Evolutionary conservation across 2,888 invertebrate species (phyloP), one percentile per base, ranked within the genome.

Genomic region (Saturnia pavonia): DNA sequence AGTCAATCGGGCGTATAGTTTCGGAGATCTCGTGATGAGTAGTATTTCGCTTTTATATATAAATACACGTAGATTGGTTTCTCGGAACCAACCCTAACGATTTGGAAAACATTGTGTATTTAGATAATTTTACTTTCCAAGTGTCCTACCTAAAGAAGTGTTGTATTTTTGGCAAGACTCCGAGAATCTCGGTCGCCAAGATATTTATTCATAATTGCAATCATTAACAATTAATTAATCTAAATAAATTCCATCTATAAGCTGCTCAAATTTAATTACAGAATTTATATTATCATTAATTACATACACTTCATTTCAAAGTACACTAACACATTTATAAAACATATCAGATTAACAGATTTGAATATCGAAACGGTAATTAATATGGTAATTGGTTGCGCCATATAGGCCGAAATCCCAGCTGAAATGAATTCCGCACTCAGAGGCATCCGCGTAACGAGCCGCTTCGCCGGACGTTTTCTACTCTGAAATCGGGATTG

Each of bases 361-460:
- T 25, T n/a, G 34, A 43, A 19, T 45, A 68, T 70, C 70, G 68
- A 70, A 60, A 63, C 34, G 27, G 51, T 72, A 72, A 71, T 69
- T 74, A 72, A 73, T 73, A 74, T 72, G 72, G 63, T 74, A 79
- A 78, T 79, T 75, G 70, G 74, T 77, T 70, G 71, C 70, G 57
- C 71, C 66, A 70, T 72, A 74, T 69, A 72, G 71, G 72, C 73
- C 73, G 74, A 77, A 78, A 80, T 78, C 74, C 72, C 72, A 43
- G 67, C 69, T 72, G 72, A 40, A 74, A 78, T 71, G 72, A 77
- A 75, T 72, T 72, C 72, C 72, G 71, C 70, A 69, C 71, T n/a
- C n/a, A n/a, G 67, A 68, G 25, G 22, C 48, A 57, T 57, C 27
- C 72, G 72, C 11, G 75, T 78, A 80, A 80, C 75, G 75, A 75